phyloP scores from a whole-genome alignment of 2,113 vertebrate genomes.

The Aptenodytes forsteri region DNA sequence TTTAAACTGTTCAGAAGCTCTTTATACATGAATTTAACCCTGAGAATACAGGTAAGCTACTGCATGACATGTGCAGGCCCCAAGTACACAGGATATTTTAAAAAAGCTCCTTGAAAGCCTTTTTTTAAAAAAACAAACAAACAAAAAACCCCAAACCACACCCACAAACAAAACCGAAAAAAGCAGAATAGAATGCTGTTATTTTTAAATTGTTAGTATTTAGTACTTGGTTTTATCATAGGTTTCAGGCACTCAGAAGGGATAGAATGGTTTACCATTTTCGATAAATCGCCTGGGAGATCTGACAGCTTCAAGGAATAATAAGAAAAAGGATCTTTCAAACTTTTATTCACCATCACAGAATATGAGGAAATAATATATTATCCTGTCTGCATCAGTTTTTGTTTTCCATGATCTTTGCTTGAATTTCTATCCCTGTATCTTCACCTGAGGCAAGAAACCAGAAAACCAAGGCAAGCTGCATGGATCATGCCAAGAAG shows the following conservation, averaged over 20 bases:
- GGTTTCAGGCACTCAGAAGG: not conserved
- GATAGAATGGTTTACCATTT: not conserved
- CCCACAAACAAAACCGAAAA: not conserved
- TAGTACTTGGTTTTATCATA: not conserved
- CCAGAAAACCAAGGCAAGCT: not conserved
- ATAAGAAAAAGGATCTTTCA: not conserved
- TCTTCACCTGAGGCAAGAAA: not conserved
- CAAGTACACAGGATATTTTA: not conserved
- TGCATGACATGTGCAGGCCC: not conserved
- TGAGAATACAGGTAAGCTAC: not conserved
- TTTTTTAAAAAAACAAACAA: not conserved
- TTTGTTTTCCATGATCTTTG: not conserved
- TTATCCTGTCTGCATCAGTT: not conserved
- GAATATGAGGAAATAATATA: not conserved
- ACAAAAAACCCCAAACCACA: not conserved
- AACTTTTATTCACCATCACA: not conserved
- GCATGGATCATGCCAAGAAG: not conserved
- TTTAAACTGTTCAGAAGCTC: conserved; percentile 4
- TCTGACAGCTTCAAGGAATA: not conserved
- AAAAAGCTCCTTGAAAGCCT: not conserved
- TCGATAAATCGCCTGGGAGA: not conserved
- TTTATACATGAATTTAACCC: not conserved
- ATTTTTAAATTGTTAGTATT: not conserved
- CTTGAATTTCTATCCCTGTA: not conserved
- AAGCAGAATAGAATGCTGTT: not conserved